Base-by-base conservation (phyloP, 2,797 vertebrate species). In the Acipenser ruthenus region DNA sequence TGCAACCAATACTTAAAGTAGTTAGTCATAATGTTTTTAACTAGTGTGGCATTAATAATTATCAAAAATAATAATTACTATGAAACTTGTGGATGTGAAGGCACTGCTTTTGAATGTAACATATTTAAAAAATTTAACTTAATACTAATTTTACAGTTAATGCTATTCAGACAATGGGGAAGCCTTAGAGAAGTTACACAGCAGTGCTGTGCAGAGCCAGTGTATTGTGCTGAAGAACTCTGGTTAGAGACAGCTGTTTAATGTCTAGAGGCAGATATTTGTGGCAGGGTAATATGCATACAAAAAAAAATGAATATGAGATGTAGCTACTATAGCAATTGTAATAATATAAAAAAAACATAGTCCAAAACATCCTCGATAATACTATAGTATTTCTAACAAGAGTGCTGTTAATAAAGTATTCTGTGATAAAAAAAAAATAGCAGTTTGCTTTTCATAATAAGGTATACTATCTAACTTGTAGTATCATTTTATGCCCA, bases 1-100 rank as follows among this genome's bases (percentile, higher is more conserved):
- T 73, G 64, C 67, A 67, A 64, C 52, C 47, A 73, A 69, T 78
- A 77, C 69, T 70, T 10, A 51, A 13, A 13, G 7, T 55, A 58
- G 15, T n/a, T n/a, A 15, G 3, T 58, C 11, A n/a, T 11, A 7
- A 58, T n/a, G 12, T 11, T 58, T 7, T 13, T 11, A 58, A n/a
- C 6, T 58, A 58, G 12, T 58, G 12, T 7, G 55, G 7, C 11
- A 58, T 3, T 7, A 11, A 58, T 58, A n/a, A n/a, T 58, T 58
- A n/a, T 7, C 55, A 58, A n/a, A 2, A n/a, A 11, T 58, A 58
- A 5, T 4, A n/a, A 7, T 58, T n/a, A n/a, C 7, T 13, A n/a
- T 58, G 10, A 11, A 58, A 37, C 37, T 37, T 37, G 37, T 37
- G 37, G 37, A 0, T 37, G 4, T 37, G 37, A 37, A 37, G 37